These are phyloP conservation scores for Australoheros facetus DNA, from an alignment of 2,797 vertebrate species.

Conservation along the genomic window DNA sequence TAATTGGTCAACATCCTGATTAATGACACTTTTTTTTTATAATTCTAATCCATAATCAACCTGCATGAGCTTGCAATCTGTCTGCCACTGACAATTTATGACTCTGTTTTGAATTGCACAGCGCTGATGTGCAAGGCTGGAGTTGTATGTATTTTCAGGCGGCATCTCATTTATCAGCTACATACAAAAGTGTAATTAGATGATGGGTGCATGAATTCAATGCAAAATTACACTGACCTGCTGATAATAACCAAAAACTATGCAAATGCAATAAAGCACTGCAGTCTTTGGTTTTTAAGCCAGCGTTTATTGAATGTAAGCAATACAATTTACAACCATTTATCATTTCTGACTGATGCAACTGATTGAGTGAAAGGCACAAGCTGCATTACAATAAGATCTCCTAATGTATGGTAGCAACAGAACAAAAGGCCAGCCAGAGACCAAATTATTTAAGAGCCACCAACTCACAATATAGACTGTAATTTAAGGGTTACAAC, in stretches of 20 bases:
- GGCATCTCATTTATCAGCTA: not conserved
- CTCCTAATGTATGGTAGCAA: not conserved
- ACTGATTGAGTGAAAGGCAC: not conserved
- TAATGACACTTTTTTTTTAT: not conserved
- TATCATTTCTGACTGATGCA: not conserved
- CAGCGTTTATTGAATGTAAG: fast-evolving
- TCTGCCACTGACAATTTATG: not conserved
- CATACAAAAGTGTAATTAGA: not conserved
- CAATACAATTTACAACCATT: not conserved
- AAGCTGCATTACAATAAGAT: not conserved
- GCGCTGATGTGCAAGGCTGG: not conserved
- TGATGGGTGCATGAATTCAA: not conserved
- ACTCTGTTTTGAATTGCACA: not conserved
- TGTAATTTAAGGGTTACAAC: not conserved
- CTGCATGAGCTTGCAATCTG: not conserved
- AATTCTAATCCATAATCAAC: not conserved
- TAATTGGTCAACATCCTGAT: not conserved
- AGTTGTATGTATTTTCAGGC: not conserved
- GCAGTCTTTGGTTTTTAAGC: not conserved
- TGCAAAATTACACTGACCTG: not conserved
- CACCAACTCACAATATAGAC: not conserved
- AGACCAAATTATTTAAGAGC: not conserved
- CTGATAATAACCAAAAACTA: not conserved
- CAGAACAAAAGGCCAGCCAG: not conserved
- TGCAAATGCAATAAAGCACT: not conserved